These are phyloP conservation scores for Coleophora flavipennella DNA, from an alignment of 2,888 invertebrate genomes.

Conservation along the genomic window DNA sequence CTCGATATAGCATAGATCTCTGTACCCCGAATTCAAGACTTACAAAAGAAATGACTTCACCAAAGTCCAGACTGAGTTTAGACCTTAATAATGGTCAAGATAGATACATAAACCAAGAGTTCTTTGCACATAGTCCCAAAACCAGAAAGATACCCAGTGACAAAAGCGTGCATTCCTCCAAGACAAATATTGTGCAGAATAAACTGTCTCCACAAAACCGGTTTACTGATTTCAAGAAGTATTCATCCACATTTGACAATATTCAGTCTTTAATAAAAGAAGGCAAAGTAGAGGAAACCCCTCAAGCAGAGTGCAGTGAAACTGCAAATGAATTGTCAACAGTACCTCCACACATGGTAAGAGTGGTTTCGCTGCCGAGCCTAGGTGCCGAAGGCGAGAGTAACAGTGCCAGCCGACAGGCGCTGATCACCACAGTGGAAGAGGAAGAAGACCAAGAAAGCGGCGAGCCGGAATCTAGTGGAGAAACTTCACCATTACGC, in stretches of 20 bases:
- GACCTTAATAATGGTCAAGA: constrained; percentile 73
- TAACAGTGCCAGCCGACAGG: constrained; percentile 70
- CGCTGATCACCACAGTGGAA: constrained; percentile 79
- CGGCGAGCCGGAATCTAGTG: constrained; percentile 73
- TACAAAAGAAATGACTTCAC: constrained; percentile 72
- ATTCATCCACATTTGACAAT: constrained; percentile 84
- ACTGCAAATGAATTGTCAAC: constrained; percentile 75
- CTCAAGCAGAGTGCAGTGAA: constrained; percentile 65
- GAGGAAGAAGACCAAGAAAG: constrained; percentile 80
- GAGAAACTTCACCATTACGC: constrained; percentile 77
- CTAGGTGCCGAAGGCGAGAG: constrained; percentile 71
- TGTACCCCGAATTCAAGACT: constrained; percentile 75
- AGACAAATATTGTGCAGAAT: constrained; percentile 44
- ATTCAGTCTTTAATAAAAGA: constrained; percentile 82
- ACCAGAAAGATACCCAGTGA: constrained; percentile 54
- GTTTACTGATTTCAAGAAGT: constrained; percentile 77
- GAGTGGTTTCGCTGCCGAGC: constrained; percentile 79
- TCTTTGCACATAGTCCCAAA: constrained; percentile 63
- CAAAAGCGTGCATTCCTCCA: constrained; percentile 35
- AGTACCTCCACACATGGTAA: constrained; percentile 75
- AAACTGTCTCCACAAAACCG: constrained; percentile 71
- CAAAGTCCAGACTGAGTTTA: constrained; percentile 74
- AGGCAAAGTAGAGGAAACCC: constrained; percentile 74
- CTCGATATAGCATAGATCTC: constrained; percentile 79
- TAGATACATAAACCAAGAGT: constrained; percentile 57